phyloP scores from a whole-genome alignment of 2,888 invertebrate species.

The Eilema depressum region DNA sequence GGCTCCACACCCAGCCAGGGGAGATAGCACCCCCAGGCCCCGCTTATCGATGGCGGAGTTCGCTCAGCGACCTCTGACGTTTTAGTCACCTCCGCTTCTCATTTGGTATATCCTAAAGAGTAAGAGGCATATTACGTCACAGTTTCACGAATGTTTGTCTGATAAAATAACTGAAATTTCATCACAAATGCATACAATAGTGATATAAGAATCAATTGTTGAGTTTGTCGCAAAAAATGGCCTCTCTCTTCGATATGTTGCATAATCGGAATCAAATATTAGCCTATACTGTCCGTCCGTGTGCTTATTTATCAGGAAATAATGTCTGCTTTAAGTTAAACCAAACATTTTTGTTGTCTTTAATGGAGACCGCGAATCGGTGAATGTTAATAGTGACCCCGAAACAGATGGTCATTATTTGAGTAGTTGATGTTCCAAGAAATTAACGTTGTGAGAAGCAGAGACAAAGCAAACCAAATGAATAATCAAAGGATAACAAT shows the following conservation, averaged over 20 bases:
- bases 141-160: constrained; percentile 2
- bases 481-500: no score
- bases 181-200: constrained; percentile 24
- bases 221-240: constrained; percentile 25
- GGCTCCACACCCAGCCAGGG: no score
- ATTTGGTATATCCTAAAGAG: background rate
- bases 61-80: no score
- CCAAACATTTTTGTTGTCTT: background rate
- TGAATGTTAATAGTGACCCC: background rate
- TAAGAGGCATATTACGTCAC: constrained; percentile 9
- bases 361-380: background rate
- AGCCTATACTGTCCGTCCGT: background rate
- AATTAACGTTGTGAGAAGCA: no score
- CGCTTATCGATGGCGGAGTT: no score
- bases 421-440: no score
- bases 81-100: no score
- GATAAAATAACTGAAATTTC: constrained; percentile 17
- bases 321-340: background rate
- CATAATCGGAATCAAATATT: constrained; percentile 27
- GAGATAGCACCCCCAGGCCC: no score
- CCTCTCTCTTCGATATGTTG: constrained; percentile 36
- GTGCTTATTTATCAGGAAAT: constrained; percentile 13
- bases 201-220: constrained; percentile 50
- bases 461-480: no score
- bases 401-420: background rate